A percentile compares a stretch with the other conserved stretches of the same genome.
These are phyloP conservation scores for Clarias fuscus DNA, from an alignment of 2,797 vertebrate genomes.

Conservation along the genomic window DNA sequence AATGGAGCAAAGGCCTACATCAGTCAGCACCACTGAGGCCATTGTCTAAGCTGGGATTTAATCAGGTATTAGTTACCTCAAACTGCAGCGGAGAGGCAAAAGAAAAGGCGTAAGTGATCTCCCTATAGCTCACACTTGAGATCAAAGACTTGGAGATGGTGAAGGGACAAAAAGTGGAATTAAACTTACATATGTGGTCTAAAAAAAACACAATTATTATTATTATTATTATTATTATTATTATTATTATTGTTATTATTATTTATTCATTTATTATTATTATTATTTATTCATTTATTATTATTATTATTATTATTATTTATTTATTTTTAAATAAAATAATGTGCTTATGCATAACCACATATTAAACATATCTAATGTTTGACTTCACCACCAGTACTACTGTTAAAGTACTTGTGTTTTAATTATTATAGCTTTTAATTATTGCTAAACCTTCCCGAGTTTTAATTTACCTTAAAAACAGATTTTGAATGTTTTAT, in stretches of 20 bases:
- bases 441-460: background rate
- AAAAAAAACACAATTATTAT: background rate
- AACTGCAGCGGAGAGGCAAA: conserved; percentile 76
- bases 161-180: conserved; percentile 36
- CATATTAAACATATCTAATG: background rate
- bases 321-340: too few species aligned
- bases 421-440: background rate
- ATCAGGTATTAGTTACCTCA: conserved; percentile 90
- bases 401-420: background rate
- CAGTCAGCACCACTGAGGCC: conserved; percentile 88
- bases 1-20: conserved; percentile 85
- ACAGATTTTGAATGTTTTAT: background rate
- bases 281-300: too few species aligned
- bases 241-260: too few species aligned
- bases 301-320: too few species aligned
- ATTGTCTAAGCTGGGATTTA: conserved; percentile 87
- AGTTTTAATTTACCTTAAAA: background rate
- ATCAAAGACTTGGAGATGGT: conserved; percentile 51
- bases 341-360: background rate
- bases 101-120: conserved; percentile 71
- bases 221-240: too few species aligned
- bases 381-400: background rate
- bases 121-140: conserved; percentile 65
- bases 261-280: too few species aligned
- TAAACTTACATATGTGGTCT: conserved; percentile 34